Base-by-base conservation (phyloP, 2,797 vertebrate species). In the Acipenser transmontanus region DNA sequence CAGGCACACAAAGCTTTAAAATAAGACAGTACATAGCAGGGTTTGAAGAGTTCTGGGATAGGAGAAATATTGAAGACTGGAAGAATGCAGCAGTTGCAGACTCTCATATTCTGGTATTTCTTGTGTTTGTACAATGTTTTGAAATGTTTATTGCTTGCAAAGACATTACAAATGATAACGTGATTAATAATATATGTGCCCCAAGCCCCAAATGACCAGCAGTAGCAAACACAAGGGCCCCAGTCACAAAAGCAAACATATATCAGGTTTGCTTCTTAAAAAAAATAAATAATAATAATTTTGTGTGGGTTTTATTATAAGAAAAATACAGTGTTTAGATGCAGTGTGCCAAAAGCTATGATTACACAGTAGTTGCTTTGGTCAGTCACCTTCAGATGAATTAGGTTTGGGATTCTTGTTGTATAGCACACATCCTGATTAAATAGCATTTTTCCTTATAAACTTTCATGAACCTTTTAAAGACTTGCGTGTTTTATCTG, bases 141-240 rank as follows among this genome's bases (percentile, higher is more conserved):
- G 50, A 62, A 52, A 50, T 59, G 49, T 20, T 67, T 67, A 62
- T 52, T 67, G 59, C 66, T 47, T 67, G 17, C 59, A 34, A 34
- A 52, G 60, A 67, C 66, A 47, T 48, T 51, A 12, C 50, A n/a
- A 12, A 49, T 61, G 66, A 67, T 67, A 67, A 67, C 54, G 59
- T 67, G 50, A 67, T 67, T 67, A 17, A 67, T 62, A 14, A 14
- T 49, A 60, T 67, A 47, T 12, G 59, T 54, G 17, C 17, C 51
- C 20, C 57, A 47, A 47, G 59, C 50, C 65, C 49, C 7, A 50
- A 20, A 67, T 62, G 49, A 60, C 13, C 10, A 47, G 49, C 10
- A 61, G 49, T 50, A 67, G 50, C 12, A 50, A 67, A 34, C 60
- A 49, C 59, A 62, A 7, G 59, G 47, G 59, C 17, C 61, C 66